Conservation (phyloP, 2,888 invertebrate species). For the Lordiphosa andalusiaca region DNA sequence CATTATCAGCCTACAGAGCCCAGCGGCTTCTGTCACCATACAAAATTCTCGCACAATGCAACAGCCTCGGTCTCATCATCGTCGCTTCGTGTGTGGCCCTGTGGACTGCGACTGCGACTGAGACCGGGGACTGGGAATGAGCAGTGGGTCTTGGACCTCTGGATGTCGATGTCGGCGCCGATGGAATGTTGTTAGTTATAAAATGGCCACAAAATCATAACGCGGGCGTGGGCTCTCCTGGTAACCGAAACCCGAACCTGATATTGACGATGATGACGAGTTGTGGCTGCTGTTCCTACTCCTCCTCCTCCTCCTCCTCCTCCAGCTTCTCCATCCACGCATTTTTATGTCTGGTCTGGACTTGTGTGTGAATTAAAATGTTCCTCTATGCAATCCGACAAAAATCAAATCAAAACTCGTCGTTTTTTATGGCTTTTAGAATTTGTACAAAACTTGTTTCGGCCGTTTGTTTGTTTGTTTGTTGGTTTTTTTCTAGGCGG, state of each 20-base stretch:
- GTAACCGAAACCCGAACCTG: conserved; percentile 54
- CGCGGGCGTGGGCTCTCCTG: conserved; percentile 67
- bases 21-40: conserved; percentile 57
- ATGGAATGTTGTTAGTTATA: conserved; percentile 70
- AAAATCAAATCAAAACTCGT: conserved; percentile 70
- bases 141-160: conserved; percentile 19
- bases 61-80: conserved; percentile 47
- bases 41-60: conserved; percentile 12
- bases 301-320: conserved; percentile 13
- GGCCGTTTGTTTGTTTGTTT: conserved; percentile 53
- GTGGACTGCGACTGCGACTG: conserved; percentile 17
- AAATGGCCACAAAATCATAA: conserved; percentile 76
- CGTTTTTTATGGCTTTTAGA: conserved; percentile 66
- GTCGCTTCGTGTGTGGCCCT: conserved; percentile 57
- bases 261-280: conserved; percentile 65
- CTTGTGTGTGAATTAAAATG: conserved; percentile 63
- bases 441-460: conserved; percentile 65
- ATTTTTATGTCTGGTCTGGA: conserved; percentile 34
- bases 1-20: conserved; percentile 3
- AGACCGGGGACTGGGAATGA: conserved; percentile 9
- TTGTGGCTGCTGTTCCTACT: conserved; percentile 41
- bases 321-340: conserved; percentile 26
- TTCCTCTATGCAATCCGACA: conserved; percentile 50
- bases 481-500: conserved; percentile 62
- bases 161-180: conserved; percentile 43